These are phyloP conservation scores for Gallinago undulata DNA, from an alignment of 2,113 vertebrate genomes.

Conservation along the genomic window DNA sequence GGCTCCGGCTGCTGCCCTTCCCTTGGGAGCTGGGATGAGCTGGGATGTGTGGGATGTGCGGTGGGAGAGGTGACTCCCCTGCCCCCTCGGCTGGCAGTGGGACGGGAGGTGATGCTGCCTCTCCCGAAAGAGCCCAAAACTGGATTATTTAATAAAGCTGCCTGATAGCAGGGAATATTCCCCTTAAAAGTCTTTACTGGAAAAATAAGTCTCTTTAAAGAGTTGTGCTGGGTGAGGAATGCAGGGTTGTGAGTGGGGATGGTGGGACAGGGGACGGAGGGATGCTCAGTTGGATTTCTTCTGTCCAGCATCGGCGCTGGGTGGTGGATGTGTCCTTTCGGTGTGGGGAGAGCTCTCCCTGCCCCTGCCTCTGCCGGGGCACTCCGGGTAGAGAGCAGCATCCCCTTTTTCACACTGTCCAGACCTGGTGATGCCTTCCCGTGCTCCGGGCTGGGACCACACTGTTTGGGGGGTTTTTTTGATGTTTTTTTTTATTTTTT, in stretches of 20 bases:
- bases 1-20: no score
- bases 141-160: neutral
- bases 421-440: accelerated
- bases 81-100: neutral
- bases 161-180: neutral
- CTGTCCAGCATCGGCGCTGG: neutral
- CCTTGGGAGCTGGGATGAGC: no score
- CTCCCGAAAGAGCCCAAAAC: neutral
- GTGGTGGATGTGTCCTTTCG: accelerated
- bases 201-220: neutral
- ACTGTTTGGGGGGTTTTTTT: neutral
- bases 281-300: accelerated
- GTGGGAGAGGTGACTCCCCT: neutral
- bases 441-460: accelerated
- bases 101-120: neutral
- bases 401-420: neutral
- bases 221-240: neutral
- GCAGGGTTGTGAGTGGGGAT: neutral
- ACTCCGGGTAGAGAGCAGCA: accelerated
- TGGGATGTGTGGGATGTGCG: neutral
- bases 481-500: neutral
- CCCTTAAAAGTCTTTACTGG: no score
- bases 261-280: neutral
- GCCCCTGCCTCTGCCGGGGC: no score
- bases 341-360: neutral